Percentiles rank a stretch among this genome's conserved stretches.
These are phyloP conservation scores for Cerceris ruficornis DNA, from an alignment of 2,888 invertebrate genomes.

Conservation along the genomic window DNA sequence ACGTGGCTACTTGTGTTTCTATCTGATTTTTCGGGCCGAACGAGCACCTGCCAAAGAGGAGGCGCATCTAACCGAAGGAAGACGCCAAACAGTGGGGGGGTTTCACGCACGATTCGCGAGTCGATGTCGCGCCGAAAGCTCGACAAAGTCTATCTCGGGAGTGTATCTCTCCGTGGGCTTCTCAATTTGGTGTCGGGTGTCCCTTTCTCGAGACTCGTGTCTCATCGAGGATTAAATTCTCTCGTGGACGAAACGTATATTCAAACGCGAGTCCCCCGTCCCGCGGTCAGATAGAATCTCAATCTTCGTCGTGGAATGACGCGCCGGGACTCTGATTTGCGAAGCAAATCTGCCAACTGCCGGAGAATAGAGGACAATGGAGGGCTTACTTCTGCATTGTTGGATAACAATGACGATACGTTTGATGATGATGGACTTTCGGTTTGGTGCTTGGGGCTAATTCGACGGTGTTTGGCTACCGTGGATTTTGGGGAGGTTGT, in stretches of 20 bases:
- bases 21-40: conserved; percentile 34
- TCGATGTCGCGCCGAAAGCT: conserved; percentile 58
- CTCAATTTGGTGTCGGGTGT: conserved; percentile 40
- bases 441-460: no score
- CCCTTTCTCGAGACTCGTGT: conserved; percentile 28
- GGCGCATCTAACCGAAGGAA: conserved; percentile 3
- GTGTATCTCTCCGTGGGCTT: conserved; percentile 43
- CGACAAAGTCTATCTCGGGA: conserved; percentile 54
- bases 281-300: conserved; percentile 40
- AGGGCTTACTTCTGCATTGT: neutral
- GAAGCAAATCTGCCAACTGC: neutral
- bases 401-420: neutral
- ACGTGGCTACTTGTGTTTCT: conserved; percentile 35
- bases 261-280: conserved; percentile 6
- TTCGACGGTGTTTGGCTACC: no score
- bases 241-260: conserved; percentile 30
- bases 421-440: no score
- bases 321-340: conserved; percentile 7
- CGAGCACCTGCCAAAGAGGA: conserved; percentile 24
- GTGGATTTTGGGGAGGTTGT: no score
- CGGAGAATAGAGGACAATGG: neutral
- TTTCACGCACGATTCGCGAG: conserved; percentile 36
- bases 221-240: conserved; percentile 52
- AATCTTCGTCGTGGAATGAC: conserved; percentile 11
- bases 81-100: conserved; percentile 24